phyloP scores from a whole-genome alignment of 2,888 invertebrate genomes.

The Cyclophora albipunctata region DNA sequence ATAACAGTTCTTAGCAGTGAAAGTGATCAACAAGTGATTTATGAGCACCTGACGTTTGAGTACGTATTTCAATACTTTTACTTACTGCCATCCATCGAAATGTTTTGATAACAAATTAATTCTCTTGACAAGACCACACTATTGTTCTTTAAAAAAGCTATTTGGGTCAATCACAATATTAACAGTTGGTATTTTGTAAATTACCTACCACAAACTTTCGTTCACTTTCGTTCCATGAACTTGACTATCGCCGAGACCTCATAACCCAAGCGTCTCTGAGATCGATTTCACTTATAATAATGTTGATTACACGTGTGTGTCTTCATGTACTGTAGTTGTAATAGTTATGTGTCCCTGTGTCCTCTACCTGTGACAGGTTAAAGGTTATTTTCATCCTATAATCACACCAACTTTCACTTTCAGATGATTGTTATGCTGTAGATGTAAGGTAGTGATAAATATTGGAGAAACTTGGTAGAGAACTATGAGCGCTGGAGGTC shows the following conservation, averaged over 20 bases:
- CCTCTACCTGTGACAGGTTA: slow-evolving; percentile 45
- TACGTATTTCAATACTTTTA: slow-evolving; percentile 52
- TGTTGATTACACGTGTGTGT: neutral
- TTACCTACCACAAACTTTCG: slow-evolving; percentile 4
- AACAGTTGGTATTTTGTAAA: neutral
- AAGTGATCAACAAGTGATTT: slow-evolving; percentile 20
- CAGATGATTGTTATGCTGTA: slow-evolving; percentile 46
- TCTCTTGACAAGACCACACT: neutral
- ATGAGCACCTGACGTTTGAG: slow-evolving; percentile 37
- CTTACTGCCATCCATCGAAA: slow-evolving; percentile 37
- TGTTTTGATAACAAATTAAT: slow-evolving; percentile 14
- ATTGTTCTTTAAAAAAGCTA: neutral
- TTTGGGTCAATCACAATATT: neutral
- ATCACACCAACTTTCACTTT: slow-evolving; percentile 39
- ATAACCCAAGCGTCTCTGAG: neutral
- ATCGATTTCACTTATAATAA: neutral
- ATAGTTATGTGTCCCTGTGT: slow-evolving; percentile 26
- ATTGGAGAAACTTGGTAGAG: slow-evolving; percentile 1
- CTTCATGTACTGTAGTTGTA: slow-evolving; percentile 9
- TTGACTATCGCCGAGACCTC: neutral
- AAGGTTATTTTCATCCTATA: slow-evolving; percentile 26
- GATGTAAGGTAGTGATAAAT: slow-evolving; percentile 11
- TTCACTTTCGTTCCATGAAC: slow-evolving; percentile 9
- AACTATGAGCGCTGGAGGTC: slow-evolving; percentile 55
- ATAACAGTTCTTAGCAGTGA: no score